phyloP scores from a whole-genome alignment of 2,113 vertebrate species.

The Dunckerocampus dactyliophorus region DNA sequence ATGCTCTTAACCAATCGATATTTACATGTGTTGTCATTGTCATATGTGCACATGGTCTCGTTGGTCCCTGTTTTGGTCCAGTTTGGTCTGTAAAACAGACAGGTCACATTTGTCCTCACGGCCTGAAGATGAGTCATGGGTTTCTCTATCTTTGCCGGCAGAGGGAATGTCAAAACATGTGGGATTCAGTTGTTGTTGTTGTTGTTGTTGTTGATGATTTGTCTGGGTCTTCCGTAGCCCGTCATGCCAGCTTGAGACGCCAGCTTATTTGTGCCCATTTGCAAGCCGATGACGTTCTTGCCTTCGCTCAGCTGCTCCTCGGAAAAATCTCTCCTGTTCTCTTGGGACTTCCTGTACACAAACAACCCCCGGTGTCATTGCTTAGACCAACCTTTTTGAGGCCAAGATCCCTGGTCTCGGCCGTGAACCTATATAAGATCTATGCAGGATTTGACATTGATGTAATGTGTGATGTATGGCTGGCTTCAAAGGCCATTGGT shows the following conservation, averaged over 20 bases:
- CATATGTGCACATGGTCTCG: conserved; percentile 24
- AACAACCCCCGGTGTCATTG: conserved; percentile 20
- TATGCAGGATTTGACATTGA: too few species aligned
- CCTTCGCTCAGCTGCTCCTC: conserved; percentile 90
- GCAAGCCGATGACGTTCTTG: conserved; percentile 87
- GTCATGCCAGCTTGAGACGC: conserved; percentile 93
- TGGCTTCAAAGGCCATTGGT: too few species aligned
- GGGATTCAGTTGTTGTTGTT: conserved; percentile 51
- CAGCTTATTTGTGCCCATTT: conserved; percentile 93
- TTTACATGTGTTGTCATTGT: conserved; percentile 9
- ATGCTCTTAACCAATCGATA: not conserved
- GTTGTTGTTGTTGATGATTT: conserved; percentile 77
- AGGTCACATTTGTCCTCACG: conserved; percentile 32
- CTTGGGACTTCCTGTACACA: conserved; percentile 84
- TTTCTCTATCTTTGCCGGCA: conserved; percentile 25
- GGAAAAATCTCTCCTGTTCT: conserved; percentile 88
- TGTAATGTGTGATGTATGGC: too few species aligned
- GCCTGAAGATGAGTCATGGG: conserved; percentile 21
- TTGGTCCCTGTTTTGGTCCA: conserved; percentile 63
- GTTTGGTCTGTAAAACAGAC: conserved; percentile 47
- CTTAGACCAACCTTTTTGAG: conserved; percentile 16
- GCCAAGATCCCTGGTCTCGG: not conserved
- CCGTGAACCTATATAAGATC: too few species aligned
- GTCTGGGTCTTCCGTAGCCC: conserved; percentile 85
- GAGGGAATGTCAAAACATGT: not conserved